Evolutionary conservation across 2,888 invertebrate species (phyloP), one percentile per base, ranked within the genome.

Genomic region (Ophion ellenae): DNA sequence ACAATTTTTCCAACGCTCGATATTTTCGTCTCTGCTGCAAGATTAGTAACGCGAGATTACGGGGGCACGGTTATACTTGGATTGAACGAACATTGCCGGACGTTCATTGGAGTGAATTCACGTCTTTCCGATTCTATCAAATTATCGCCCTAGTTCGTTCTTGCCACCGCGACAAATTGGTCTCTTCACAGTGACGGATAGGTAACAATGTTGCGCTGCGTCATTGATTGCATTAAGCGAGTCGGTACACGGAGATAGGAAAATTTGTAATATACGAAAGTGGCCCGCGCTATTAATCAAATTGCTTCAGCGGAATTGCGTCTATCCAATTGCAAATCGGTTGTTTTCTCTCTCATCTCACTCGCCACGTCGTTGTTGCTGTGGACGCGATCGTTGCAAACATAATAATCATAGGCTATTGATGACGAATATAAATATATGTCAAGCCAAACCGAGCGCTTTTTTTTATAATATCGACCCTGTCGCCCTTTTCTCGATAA

Each of bases 231-330:
- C 28, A 47, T 45, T 53, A 9, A 59, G 14, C 14, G 24, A 64
- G n/a, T 36, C 7, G 36, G 11, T 24, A 40, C 14, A 5, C 1
- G 24, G 11, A 36, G 5, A 63, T 14, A 20, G 47, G 45, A 14
- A 36, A 63, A 79, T 64, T 53, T 59, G 24, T 40, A 73, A 77
- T 77, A 20, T 40, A 73, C 32, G n/a, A 17, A 61, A 69, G 78
- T 73, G 83, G 45, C 45, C 45, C 20, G 24, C 28, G 20, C 77
- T 32, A 71, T 78, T 36, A 36, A 36, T 71, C n/a, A 17, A 57
- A 36, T 53, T 11, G 24, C 17, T 24, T 7, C n/a, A n/a, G 14
- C 10, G 9, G 20, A 67, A 17, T 20, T 53, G 14, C 5, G 11
- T 40, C 14, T 17, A 53, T 47, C 14, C 47, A 11, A 20, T 24